Conservation (phyloP, 1,140 invertebrate genomes). For the Zelostemma sp. region DNA sequence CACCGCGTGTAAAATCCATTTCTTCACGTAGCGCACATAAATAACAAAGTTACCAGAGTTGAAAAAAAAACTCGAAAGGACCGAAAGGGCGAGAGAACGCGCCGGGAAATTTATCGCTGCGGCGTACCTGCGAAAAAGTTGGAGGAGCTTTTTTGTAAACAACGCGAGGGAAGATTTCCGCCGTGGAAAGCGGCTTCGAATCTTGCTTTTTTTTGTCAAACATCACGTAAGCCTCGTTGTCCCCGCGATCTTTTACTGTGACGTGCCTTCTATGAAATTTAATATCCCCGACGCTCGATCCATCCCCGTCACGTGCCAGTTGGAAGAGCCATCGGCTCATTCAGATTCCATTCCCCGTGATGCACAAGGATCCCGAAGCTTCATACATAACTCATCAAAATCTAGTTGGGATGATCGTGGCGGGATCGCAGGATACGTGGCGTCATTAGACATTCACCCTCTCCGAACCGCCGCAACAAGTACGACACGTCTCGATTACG, state of each 20-base stretch:
- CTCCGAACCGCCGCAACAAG: constrained; percentile 43
- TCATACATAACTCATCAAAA: constrained; percentile 42
- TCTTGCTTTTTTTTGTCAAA: no score
- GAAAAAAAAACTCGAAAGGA: constrained; percentile 52
- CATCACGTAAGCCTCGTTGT: no score
- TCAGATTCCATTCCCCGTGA: neutral
- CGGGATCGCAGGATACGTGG: constrained; percentile 43
- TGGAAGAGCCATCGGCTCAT: constrained; percentile 3
- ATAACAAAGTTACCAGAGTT: constrained; percentile 64
- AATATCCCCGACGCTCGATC: constrained; percentile 12
- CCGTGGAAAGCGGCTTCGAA: neutral
- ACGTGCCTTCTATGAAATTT: neutral
- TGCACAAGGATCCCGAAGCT: neutral
- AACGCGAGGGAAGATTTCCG: constrained; percentile 32
- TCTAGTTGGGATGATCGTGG: constrained; percentile 45
- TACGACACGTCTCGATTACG: constrained; percentile 34
- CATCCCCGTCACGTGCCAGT: constrained; percentile 25
- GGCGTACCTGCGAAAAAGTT: constrained; percentile 34
- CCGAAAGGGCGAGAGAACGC: constrained; percentile 26
- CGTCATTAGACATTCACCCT: constrained; percentile 50
- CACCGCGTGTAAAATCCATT: constrained; percentile 58
- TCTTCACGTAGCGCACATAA: constrained; percentile 57
- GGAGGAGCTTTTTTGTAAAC: constrained; percentile 40
- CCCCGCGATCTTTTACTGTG: no score
- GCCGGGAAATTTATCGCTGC: constrained; percentile 36